A percentile compares a stretch with the other conserved stretches of the same genome.
Conservation (phyloP, 2,113 vertebrate genomes). For the Brachypteracias leptosomus region DNA sequence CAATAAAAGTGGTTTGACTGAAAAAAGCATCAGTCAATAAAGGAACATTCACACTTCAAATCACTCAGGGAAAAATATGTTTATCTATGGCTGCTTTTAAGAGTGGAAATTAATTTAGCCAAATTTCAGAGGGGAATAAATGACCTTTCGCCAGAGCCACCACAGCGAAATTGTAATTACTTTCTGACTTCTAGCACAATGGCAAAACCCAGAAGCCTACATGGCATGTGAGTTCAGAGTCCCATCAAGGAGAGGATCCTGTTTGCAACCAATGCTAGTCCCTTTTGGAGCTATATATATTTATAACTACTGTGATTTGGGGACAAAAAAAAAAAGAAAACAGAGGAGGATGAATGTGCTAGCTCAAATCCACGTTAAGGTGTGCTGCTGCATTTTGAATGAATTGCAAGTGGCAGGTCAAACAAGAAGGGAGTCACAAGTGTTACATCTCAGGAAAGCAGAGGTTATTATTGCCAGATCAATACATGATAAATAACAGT, state of each 20-base stretch:
- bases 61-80: conserved; percentile 6
- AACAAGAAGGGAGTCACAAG: background rate
- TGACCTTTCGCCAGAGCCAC: background rate
- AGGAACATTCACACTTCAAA: background rate
- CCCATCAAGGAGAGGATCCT: background rate
- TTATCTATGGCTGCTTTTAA: conserved; percentile 20
- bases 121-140: conserved; percentile 4
- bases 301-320: background rate
- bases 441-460: background rate
- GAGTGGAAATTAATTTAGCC: conserved; percentile 1
- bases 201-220: background rate
- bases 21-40: conserved; percentile 14
- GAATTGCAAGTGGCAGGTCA: background rate
- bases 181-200: background rate
- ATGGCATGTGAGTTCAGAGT: background rate
- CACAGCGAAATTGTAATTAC: background rate
- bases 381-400: background rate
- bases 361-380: background rate
- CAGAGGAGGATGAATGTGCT: background rate
- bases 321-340: background rate
- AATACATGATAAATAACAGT: conserved; percentile 12
- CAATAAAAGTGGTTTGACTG: background rate
- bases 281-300: background rate
- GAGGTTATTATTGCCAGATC: background rate
- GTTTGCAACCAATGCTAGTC: background rate